Conservation (phyloP, 2,113 vertebrate genomes). For the Chaetorhynchus papuensis region DNA sequence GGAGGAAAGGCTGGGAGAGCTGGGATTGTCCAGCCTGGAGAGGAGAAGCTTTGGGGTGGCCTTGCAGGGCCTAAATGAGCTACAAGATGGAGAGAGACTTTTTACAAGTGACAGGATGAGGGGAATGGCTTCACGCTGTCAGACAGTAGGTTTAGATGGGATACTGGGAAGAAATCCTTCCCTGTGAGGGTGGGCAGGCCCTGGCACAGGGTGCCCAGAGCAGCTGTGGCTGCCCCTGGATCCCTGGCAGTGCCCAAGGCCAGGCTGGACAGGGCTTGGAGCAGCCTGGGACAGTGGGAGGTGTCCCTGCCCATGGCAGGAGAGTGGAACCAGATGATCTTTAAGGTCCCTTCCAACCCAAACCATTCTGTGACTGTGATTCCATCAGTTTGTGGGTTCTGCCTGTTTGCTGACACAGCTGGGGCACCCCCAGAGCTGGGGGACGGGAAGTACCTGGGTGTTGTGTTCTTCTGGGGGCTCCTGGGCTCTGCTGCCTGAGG, state of each 20-base stretch:
- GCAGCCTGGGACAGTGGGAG: rapidly evolving
- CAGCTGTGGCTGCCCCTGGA: not conserved
- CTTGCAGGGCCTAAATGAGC: not conserved
- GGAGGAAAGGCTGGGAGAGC: not conserved
- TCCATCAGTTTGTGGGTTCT: not conserved
- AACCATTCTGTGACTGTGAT: not conserved
- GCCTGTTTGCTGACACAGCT: not conserved
- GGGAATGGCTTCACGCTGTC: not conserved
- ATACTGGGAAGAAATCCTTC: rapidly evolving
- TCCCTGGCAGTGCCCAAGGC: rapidly evolving
- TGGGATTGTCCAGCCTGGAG: not conserved
- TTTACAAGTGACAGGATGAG: not conserved
- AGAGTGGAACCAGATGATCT: not conserved
- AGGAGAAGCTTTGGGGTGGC: not conserved
- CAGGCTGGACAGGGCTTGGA: rapidly evolving
- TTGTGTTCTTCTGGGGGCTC: not conserved
- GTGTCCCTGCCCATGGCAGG: not conserved
- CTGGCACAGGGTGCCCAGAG: not conserved
- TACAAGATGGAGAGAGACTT: not conserved
- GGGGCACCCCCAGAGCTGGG: not conserved
- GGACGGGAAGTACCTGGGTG: rapidly evolving
- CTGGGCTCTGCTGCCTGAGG: not conserved
- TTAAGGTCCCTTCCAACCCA: not conserved
- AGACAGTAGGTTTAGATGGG: not conserved
- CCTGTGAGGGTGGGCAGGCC: not conserved